Conservation (phyloP, 2,113 vertebrate species). For the Fulmarus glacialis region DNA sequence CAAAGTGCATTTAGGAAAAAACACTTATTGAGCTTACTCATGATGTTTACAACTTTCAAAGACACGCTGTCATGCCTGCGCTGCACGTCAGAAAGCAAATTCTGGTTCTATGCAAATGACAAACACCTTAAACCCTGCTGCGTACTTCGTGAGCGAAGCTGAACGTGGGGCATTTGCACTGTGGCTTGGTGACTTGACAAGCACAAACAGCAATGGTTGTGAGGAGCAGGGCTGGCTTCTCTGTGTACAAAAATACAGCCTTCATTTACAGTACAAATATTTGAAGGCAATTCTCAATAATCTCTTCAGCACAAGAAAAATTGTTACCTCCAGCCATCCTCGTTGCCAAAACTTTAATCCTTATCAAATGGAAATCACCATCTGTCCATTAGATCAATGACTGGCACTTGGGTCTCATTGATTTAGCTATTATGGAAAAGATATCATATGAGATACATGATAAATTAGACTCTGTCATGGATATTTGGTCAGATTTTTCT, state of each 20-base stretch:
- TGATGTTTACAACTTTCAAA: not conserved
- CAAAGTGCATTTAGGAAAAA: not conserved
- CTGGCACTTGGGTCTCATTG: conserved; percentile 44
- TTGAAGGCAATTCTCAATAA: conserved; percentile 47
- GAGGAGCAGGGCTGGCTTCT: not conserved
- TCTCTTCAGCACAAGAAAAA: conserved; percentile 43
- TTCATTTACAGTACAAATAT: conserved; percentile 51
- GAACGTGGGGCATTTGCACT: not conserved
- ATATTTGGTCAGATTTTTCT: conserved; percentile 67
- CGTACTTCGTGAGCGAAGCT: not conserved
- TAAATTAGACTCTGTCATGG: conserved; percentile 65
- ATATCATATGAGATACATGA: conserved; percentile 59
- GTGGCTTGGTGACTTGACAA: conserved; percentile 14
- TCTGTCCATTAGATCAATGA: conserved; percentile 54
- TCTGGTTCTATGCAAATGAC: not conserved
- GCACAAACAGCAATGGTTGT: conserved; percentile 4
- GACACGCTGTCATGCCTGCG: fast-evolving
- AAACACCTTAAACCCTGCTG: not conserved
- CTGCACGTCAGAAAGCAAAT: not conserved
- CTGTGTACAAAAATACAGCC: not conserved
- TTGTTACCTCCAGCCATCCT: conserved; percentile 26
- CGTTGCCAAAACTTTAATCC: conserved; percentile 42
- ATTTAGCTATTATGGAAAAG: conserved; percentile 53
- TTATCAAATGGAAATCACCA: conserved; percentile 65
- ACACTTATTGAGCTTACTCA: not conserved